These are phyloP conservation scores for Menidia beryllina DNA, from an alignment of 2,113 vertebrate genomes.

Conservation along the genomic window DNA sequence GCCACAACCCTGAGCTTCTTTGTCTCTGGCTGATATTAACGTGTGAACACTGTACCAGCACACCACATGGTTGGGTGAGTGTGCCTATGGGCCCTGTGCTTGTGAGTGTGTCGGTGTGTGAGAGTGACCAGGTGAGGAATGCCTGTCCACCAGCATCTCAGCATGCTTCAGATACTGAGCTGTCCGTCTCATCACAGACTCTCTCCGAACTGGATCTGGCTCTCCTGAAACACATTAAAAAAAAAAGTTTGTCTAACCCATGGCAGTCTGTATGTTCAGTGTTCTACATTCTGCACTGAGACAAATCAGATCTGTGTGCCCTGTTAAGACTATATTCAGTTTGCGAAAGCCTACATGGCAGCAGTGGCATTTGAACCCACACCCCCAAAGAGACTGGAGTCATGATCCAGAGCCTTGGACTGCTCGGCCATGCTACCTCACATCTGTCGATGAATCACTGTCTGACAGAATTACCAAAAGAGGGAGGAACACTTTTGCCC, in stretches of 20 bases:
- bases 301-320: background rate
- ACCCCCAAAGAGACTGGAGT: constrained; percentile 83
- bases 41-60: background rate
- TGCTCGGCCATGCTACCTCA: constrained; percentile 15
- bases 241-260: rapidly evolving
- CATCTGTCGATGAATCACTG: background rate
- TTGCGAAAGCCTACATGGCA: background rate
- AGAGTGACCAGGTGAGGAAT: constrained; percentile 63
- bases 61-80: background rate
- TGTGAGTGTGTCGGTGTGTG: constrained; percentile 17
- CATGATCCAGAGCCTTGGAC: constrained; percentile 86
- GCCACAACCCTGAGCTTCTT: constrained; percentile 48
- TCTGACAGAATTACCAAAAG: no score
- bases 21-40: constrained; percentile 14
- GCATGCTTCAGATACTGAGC: constrained; percentile 87
- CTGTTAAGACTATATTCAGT: background rate
- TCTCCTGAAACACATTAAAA: constrained; percentile 80
- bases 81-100: constrained; percentile 23
- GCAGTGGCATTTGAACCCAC: constrained; percentile 28
- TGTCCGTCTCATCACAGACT: constrained; percentile 86
- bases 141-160: constrained; percentile 83
- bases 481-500: no score
- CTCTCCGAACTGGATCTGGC: constrained; percentile 79
- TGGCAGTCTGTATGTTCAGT: background rate
- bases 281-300: background rate